phyloP scores from a whole-genome alignment of 2,797 vertebrate species.

The Aldrovandia affinis region DNA sequence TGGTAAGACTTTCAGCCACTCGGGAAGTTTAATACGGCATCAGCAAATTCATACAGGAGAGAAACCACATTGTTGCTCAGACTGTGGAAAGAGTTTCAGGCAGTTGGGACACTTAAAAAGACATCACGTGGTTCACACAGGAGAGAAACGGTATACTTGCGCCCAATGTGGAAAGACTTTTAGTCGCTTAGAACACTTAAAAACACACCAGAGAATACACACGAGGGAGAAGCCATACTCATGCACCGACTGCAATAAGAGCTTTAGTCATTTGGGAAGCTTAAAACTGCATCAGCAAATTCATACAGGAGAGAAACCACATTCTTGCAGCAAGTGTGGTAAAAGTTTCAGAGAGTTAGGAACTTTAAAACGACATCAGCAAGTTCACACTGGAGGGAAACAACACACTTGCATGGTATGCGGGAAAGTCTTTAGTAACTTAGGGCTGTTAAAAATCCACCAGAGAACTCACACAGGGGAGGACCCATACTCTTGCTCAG shows the following conservation, averaged over 20 bases:
- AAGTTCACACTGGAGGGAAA: slow-evolving; percentile 4
- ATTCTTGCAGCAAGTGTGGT: background rate
- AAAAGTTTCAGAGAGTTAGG: slow-evolving; percentile 9
- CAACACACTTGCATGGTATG: background rate
- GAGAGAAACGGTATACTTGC: background rate
- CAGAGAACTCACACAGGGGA: slow-evolving; percentile 10
- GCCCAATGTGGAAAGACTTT: background rate
- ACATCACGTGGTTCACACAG: slow-evolving; percentile 17
- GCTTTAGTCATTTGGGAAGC: slow-evolving; percentile 13
- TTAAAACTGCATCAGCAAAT: slow-evolving; percentile 14
- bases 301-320: background rate
- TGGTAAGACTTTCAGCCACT: slow-evolving; percentile 6
- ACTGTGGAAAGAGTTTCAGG: slow-evolving; percentile 16
- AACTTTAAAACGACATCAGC: background rate
- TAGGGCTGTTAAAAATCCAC: slow-evolving; percentile 2
- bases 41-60: slow-evolving; percentile 2
- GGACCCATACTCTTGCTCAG: slow-evolving; percentile 5
- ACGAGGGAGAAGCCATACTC: slow-evolving; percentile 13
- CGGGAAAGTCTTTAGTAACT: background rate
- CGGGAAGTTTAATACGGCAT: background rate
- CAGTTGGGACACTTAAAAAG: slow-evolving; percentile 10
- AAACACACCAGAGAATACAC: slow-evolving; percentile 10
- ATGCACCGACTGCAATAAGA: background rate
- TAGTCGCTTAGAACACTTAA: slow-evolving; percentile 9
- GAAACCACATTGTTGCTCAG: slow-evolving; percentile 6